Evolutionary conservation across 2,888 invertebrate genomes (phyloP).

Genomic region (Thera britannica): DNA sequence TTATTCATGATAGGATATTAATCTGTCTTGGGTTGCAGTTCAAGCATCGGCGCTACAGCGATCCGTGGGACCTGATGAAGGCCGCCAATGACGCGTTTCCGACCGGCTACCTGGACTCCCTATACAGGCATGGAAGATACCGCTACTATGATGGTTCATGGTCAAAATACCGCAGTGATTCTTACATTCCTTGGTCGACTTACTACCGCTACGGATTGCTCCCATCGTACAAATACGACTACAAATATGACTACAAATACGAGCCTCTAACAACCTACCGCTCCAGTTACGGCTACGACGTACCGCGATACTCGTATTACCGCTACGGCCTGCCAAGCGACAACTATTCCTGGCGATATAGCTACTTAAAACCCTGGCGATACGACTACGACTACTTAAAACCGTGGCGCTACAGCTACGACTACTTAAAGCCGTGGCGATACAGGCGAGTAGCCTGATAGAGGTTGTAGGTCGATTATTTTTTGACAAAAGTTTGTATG

Average conservation of each 20-base stretch:
- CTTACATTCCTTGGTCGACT: constrained; percentile 30
- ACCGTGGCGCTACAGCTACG: constrained; percentile 26
- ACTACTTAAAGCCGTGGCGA: constrained; percentile 24
- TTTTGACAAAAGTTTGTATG: constrained; percentile 18
- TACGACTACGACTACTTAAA: constrained; percentile 22
- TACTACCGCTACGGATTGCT: constrained; percentile 30
- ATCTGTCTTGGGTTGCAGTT: constrained; percentile 47
- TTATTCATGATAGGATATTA: not conserved
- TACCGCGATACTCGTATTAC: constrained; percentile 21
- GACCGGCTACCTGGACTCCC: constrained; percentile 62
- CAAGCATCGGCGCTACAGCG: constrained; percentile 57
- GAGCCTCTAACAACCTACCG: constrained; percentile 25
- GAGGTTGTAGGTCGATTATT: constrained; percentile 19
- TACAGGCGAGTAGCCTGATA: constrained; percentile 30
- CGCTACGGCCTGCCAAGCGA: constrained; percentile 25
- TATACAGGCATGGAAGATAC: constrained; percentile 58
- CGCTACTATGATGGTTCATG: constrained; percentile 27
- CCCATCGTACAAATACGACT: constrained; percentile 26
- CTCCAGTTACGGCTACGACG: constrained; percentile 22
- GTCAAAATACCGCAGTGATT: constrained; percentile 30
- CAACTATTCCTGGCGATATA: constrained; percentile 29
- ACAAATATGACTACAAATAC: constrained; percentile 21
- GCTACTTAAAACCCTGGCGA: constrained; percentile 27
- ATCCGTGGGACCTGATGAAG: constrained; percentile 68
- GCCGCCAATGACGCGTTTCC: constrained; percentile 65